Percentiles rank a stretch among this genome's conserved stretches.
phyloP scores from a whole-genome alignment of 2,797 vertebrate genomes.

The Scolopax rusticola region DNA sequence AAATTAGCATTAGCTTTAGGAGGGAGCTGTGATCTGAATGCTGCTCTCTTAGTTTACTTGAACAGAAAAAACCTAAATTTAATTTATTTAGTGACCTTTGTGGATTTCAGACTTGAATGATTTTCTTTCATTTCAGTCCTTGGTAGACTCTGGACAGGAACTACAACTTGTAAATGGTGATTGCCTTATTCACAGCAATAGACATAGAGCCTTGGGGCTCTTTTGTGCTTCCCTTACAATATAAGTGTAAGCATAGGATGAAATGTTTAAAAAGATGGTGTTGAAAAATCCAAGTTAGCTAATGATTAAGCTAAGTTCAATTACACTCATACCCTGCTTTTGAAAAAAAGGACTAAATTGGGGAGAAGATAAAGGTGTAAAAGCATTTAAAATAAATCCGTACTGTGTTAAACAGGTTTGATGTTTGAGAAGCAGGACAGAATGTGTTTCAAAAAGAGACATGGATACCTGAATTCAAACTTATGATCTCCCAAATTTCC shows the following conservation, averaged over 20 bases:
- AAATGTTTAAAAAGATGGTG: neutral
- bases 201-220: neutral
- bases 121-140: slow-evolving; percentile 66
- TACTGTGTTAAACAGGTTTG: neutral
- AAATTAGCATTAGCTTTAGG: slow-evolving; percentile 59
- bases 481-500: neutral
- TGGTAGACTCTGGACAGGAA: slow-evolving; percentile 21
- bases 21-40: slow-evolving; percentile 54
- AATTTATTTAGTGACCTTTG: slow-evolving; percentile 71
- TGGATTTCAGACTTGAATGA: slow-evolving; percentile 59
- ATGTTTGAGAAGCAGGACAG: neutral
- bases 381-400: neutral
- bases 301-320: neutral
- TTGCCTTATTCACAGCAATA: slow-evolving; percentile 42
- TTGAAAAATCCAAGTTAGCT: neutral
- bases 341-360: neutral
- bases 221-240: neutral
- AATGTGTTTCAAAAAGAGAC: neutral
- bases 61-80: slow-evolving; percentile 25
- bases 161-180: slow-evolving; percentile 29
- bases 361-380: neutral
- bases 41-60: slow-evolving; percentile 30
- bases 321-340: neutral
- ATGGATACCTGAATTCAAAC: neutral
- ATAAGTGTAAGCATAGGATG: neutral